These are phyloP conservation scores for Pelodytes ibericus DNA, from an alignment of 2,797 vertebrate species.

Conservation along the genomic window DNA sequence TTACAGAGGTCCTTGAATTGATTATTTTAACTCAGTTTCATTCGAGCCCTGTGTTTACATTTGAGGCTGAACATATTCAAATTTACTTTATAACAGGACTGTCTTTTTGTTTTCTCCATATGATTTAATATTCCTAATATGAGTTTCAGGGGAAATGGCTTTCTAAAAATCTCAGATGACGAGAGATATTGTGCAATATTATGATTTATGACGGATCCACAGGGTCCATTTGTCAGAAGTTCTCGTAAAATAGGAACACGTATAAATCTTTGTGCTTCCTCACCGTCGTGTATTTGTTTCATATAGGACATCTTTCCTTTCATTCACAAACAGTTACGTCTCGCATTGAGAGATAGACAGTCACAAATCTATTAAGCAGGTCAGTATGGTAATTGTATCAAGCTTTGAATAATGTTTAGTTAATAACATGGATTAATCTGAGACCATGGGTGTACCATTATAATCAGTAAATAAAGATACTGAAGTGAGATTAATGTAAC, in stretches of 20 bases:
- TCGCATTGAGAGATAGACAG: slow-evolving; percentile 41
- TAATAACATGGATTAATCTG: not conserved
- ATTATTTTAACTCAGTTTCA: too few relatives aligned
- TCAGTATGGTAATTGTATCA: slow-evolving; percentile 5
- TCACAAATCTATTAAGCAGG: slow-evolving; percentile 48
- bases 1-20: too few relatives aligned
- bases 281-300: slow-evolving; percentile 46
- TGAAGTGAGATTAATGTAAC: too few relatives aligned
- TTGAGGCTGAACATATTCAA: too few relatives aligned
- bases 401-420: not conserved
- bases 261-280: slow-evolving; percentile 52
- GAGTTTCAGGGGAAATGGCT: slow-evolving; percentile 50
- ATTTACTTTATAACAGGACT: slow-evolving; percentile 30
- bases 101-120: slow-evolving; percentile 22
- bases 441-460: not conserved
- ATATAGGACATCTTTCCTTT: slow-evolving; percentile 49
- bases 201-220: slow-evolving; percentile 53
- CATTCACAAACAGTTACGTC: slow-evolving; percentile 21
- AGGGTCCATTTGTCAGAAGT: slow-evolving; percentile 46
- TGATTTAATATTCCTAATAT: slow-evolving; percentile 50
- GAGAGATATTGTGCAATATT: slow-evolving; percentile 47
- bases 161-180: slow-evolving; percentile 44
- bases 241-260: slow-evolving; percentile 40
- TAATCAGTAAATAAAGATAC: too few relatives aligned
- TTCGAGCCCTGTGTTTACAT: too few relatives aligned